Base-by-base conservation (phyloP, 2,113 vertebrate genomes). In the Crotalus horridus region DNA sequence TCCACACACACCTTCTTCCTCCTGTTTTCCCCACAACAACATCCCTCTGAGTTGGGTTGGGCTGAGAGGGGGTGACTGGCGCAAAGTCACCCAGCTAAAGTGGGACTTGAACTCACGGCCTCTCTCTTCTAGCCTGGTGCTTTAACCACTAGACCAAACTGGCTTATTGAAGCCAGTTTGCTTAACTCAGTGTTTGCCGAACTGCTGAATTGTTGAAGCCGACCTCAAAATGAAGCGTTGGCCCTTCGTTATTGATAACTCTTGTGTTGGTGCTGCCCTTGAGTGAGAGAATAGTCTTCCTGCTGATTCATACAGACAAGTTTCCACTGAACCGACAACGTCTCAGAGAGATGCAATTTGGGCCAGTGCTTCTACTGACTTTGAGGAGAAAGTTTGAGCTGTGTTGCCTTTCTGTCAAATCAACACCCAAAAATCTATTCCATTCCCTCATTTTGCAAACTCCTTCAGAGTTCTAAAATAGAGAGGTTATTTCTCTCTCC, bases 401-500 rank as follows among this genome's bases (percentile, higher is more conserved):
- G 91, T n/a, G 91, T 93, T 93, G 54, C 58, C 92, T 91, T 93
- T 93, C 85, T 81, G 93, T 93, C 94, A 74, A 2, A 81, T 94
- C 89, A 61, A 91, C 81, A 87, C 93, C 23, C 94, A 94, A 94
- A 51, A 92, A 90, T 91, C 90, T 93, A 95, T 96, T 95, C 96
- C 95, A 95, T 94, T 2, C 61, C 8, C 43, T 53, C 26, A 6
- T 96, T 97, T 96, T 97, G 90, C 94, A 89, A 96, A 92, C 94
- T 94, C 96, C 94, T 97, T 97, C 96, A 95, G 96, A 96, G 96
- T 97, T 92, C 95, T 97, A 96, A 87, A 97, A 95, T 95, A 95
- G 96, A 96, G 88, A 95, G 53, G 51, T 61, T 26, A 9, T 48
- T 94, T 95, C 96, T 48, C 46, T 46, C 56, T 74, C 46, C 15